Conservation (phyloP, 2,888 invertebrate genomes). For the Falcaria lacertinaria region DNA sequence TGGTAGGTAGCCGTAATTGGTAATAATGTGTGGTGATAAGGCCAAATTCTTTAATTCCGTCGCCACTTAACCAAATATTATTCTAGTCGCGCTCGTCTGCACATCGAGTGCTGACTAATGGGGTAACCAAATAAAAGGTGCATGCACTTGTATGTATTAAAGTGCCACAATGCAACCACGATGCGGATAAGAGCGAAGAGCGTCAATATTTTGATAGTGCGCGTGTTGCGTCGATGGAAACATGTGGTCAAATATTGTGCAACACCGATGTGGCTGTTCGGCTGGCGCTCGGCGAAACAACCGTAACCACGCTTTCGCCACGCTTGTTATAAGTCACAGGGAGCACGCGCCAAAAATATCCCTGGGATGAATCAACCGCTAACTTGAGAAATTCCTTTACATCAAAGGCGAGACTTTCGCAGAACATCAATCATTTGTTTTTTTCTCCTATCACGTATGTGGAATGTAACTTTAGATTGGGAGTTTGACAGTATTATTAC, state of each 20-base stretch:
- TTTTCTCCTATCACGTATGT: conserved; percentile 21
- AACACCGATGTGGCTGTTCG: conserved; percentile 54
- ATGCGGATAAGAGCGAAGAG: conserved; percentile 72
- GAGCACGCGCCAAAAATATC: conserved; percentile 56
- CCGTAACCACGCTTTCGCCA: conserved; percentile 53
- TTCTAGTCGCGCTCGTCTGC: conserved; percentile 54
- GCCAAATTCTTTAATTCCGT: conserved; percentile 46
- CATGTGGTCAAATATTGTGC: conserved; percentile 77
- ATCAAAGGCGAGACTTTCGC: conserved; percentile 64
- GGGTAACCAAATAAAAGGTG: conserved; percentile 64
- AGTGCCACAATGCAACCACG: conserved; percentile 59
- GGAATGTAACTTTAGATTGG: conserved; percentile 27
- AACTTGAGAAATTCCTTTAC: conserved; percentile 62
- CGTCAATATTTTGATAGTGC: conserved; percentile 76
- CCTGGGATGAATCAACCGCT: conserved; percentile 62
- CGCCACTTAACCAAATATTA: conserved; percentile 62
- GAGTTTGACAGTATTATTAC: conserved; percentile 4
- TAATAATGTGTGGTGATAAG: conserved; percentile 59
- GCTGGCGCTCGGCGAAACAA: conserved; percentile 52
- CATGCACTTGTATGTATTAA: conserved; percentile 61
- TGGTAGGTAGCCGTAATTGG: conserved; percentile 53
- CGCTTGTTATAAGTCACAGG: conserved; percentile 34
- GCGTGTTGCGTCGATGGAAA: conserved; percentile 62
- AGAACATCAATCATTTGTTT: conserved; percentile 46
- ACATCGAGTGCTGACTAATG: conserved; percentile 67